phyloP scores from a whole-genome alignment of 2,797 vertebrate genomes.

The Macropus fuliginosus region DNA sequence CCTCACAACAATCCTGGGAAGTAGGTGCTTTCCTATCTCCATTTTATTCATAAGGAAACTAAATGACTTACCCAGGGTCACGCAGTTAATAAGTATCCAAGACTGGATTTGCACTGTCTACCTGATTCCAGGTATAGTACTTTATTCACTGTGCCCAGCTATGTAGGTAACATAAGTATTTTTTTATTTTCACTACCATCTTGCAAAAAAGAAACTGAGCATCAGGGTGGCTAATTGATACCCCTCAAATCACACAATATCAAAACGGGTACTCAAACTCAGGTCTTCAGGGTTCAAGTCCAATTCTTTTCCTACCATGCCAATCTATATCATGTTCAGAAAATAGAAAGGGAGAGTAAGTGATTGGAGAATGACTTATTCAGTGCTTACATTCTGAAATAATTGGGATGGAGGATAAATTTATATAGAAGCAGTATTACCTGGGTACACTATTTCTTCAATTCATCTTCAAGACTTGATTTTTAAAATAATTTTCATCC shows the following conservation, averaged over 20 bases:
- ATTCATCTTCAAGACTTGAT: constrained; percentile 36
- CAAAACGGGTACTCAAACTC: neutral
- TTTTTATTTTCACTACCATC: neutral
- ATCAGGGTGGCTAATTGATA: neutral
- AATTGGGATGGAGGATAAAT: neutral
- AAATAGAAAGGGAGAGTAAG: neutral
- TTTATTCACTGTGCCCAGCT: neutral
- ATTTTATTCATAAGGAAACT: neutral
- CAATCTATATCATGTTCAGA: neutral
- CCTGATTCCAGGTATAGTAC: neutral
- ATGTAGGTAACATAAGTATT: neutral
- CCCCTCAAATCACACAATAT: neutral
- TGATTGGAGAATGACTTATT: neutral
- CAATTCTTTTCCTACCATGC: neutral
- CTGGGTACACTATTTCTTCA: neutral
- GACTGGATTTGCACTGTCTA: neutral
- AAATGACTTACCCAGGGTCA: neutral
- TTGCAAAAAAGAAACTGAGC: neutral
- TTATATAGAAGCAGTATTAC: constrained; percentile 1
- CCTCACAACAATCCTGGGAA: neutral
- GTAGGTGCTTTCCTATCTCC: neutral
- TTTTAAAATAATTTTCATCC: constrained; percentile 61
- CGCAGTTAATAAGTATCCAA: neutral
- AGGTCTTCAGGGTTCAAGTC: neutral
- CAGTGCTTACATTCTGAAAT: constrained; percentile 31